Base-by-base conservation (phyloP, 2,797 vertebrate genomes). In the Tamandua tetradactyla region DNA sequence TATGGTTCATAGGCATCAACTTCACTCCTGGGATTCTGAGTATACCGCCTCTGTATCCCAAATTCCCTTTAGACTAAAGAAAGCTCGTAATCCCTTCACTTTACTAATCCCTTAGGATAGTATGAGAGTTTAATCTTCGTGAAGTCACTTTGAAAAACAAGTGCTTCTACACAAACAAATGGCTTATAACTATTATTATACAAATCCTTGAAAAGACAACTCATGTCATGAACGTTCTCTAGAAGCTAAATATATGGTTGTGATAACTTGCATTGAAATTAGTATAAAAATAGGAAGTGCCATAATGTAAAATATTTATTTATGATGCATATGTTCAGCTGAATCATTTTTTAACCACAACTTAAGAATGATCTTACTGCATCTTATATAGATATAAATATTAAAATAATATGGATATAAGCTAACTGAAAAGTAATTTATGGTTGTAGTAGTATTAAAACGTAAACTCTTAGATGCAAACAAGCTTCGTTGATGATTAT, bases 401-500 rank as follows among this genome's bases (percentile, higher is more conserved):
- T 95, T 96, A 93, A 96, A 91, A 86, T 91, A 94, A 95, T 93
- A 79, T 32, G 87, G 47, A 95, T 74, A 82, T 64, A 91, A 87
- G 78, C 61, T 75, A 92, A 89, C 76, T 89, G 91, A 81, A 93
- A 93, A 87, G 61, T 93, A 92, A 89, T 94, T 87, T 89, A 49
- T 42, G 79, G 25, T 93, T 94, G 69, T 92, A 88, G 52, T 57
- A 94, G n/a, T 69, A 69, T 17, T 87, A 76, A 95, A 96, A 93
- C 82, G 76, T 80, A 95, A 96, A 93, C 76, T 80, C 61, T 89
- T 87, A 93, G 81, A 89, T 87, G 17, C 81, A 80, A 83, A 96
- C 74, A 94, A 96, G 81, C 37, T 94, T 93, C 13, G 22, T 55
- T 96, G 85, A 55, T 96, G 96, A 97, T 97, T 97, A 96, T 93